Evolutionary conservation across 2,797 vertebrate genomes (phyloP).

Genomic region (Siniperca scherzeri): DNA sequence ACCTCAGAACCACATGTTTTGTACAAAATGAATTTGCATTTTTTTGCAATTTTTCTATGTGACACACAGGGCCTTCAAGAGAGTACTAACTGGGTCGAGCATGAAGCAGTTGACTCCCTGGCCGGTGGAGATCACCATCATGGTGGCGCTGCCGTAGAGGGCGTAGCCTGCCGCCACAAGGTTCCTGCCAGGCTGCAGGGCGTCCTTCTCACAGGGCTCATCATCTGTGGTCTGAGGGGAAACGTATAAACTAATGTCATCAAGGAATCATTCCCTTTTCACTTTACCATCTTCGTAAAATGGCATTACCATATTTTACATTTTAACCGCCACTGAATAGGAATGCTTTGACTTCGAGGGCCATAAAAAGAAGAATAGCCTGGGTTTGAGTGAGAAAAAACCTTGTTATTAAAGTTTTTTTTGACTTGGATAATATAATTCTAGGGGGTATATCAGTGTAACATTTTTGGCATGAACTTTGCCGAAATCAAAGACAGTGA

Average conservation of each 20-base stretch:
- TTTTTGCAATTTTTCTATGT: too few species aligned
- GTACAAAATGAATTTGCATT: not conserved
- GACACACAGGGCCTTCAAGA: not conserved
- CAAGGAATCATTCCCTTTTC: not conserved
- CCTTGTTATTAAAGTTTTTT: not conserved
- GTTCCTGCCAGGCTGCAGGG: conserved; percentile 91
- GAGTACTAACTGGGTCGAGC: conserved; percentile 92
- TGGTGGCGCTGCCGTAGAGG: conserved; percentile 96
- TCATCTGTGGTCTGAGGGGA: conserved; percentile 81
- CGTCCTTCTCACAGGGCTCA: conserved; percentile 91
- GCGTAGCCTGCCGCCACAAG: conserved; percentile 97
- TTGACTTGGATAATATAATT: not conserved
- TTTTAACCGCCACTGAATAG: not conserved
- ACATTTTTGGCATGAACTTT: not conserved
- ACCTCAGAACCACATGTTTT: not conserved
- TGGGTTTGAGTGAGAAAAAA: not conserved
- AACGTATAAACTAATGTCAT: not conserved
- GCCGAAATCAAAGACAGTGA: not conserved
- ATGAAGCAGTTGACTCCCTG: conserved; percentile 97
- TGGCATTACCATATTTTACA: not conserved
- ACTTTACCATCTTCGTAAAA: not conserved
- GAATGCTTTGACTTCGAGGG: not conserved
- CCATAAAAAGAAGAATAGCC: not conserved
- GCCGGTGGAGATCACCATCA: conserved; percentile 93
- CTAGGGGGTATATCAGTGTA: not conserved